Conservation (phyloP, 2,113 vertebrate species). For the Gallinago jamesoni region DNA sequence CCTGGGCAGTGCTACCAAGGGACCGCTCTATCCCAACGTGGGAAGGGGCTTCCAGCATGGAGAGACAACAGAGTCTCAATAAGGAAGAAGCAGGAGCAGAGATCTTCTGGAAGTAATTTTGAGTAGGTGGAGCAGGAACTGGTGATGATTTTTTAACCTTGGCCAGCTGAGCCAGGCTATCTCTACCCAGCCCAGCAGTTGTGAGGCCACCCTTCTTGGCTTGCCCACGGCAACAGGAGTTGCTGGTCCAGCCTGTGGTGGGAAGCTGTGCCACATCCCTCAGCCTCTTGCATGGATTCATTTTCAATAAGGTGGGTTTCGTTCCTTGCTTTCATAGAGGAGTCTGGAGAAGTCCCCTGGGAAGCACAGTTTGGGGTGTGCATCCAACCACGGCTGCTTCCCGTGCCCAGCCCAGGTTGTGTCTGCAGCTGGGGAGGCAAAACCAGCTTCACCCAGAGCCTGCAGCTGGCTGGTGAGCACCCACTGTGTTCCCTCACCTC, state of each 20-base stretch:
- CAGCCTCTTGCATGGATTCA: not conserved
- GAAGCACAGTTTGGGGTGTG: not conserved
- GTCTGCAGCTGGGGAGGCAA: not conserved
- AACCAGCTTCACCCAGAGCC: not conserved
- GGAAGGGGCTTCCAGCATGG: not conserved
- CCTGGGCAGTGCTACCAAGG: not conserved
- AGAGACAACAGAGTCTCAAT: not conserved
- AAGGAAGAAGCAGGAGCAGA: not conserved
- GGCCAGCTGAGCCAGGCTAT: not conserved
- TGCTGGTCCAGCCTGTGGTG: fast-evolving
- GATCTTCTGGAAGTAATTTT: not conserved
- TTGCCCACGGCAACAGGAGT: fast-evolving
- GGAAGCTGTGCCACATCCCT: not conserved
- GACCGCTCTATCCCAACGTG: fast-evolving
- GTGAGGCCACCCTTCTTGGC: not conserved
- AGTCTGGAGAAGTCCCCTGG: not conserved
- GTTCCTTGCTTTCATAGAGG: not conserved
- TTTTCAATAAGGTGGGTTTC: not conserved
- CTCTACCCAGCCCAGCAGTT: not conserved
- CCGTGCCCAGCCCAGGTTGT: not conserved
- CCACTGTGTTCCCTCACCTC: fast-evolving
- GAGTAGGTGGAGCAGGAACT: not conserved
- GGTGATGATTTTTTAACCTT: not conserved
- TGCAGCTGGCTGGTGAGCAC: not conserved
- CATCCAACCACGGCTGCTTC: not conserved